Conservation (phyloP, 2,888 invertebrate species). For the Heliconius erato region DNA sequence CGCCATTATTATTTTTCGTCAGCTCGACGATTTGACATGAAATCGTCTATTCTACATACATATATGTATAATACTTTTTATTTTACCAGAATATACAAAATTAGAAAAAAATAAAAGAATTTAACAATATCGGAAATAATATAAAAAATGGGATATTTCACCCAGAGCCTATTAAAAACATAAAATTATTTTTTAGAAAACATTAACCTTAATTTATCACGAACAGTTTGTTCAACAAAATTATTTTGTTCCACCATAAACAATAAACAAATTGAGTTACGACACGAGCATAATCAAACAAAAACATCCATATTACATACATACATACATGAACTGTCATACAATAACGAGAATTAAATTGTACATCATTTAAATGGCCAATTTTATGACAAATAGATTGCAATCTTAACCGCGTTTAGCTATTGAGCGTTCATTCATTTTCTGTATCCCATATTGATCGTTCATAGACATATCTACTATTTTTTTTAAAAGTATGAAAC, state of each 20-base stretch:
- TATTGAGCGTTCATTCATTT: neutral
- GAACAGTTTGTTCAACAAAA: neutral
- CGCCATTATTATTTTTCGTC: too few species aligned
- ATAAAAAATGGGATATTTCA: neutral
- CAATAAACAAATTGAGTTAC: constrained; percentile 1
- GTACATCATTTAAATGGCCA: constrained; percentile 4
- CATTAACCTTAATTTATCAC: neutral
- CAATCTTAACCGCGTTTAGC: neutral
- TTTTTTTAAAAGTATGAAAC: neutral
- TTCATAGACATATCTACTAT: neutral
- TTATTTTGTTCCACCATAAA: neutral
- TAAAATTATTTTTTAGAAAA: neutral
- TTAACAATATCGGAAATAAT: too few species aligned
- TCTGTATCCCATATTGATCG: neutral
- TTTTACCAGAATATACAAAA: too few species aligned
- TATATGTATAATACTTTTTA: too few species aligned
- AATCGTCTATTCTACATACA: too few species aligned
- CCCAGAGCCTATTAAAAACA: neutral
- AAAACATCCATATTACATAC: neutral
- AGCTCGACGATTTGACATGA: too few species aligned
- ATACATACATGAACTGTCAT: neutral
- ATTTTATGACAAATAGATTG: constrained; percentile 2
- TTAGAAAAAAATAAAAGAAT: too few species aligned
- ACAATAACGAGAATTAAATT: constrained; percentile 20
- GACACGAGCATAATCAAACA: neutral